Conservation (phyloP, 2,888 invertebrate genomes). For the Tenthredo notha region DNA sequence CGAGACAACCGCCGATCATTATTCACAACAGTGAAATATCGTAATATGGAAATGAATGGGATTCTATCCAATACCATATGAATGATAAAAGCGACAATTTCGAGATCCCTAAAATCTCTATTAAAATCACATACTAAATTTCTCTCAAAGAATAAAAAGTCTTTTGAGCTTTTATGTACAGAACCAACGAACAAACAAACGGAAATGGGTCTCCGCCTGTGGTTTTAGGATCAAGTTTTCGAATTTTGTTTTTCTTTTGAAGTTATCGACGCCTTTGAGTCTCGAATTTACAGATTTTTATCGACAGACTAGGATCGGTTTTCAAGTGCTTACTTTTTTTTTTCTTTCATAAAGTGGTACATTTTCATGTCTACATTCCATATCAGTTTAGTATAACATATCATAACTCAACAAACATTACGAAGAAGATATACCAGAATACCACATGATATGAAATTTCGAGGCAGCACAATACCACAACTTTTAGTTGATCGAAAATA, state of each 20-base stretch:
- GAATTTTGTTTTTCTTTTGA: neutral
- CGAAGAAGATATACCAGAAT: neutral
- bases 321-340: neutral
- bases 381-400: neutral
- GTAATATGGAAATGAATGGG: neutral
- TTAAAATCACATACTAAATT: neutral
- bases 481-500: neutral
- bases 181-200: neutral
- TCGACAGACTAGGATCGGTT: neutral
- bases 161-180: neutral
- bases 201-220: neutral
- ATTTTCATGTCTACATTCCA: too few relatives aligned
- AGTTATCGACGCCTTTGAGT: neutral
- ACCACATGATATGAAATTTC: neutral
- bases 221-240: neutral
- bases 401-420: neutral
- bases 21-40: neutral
- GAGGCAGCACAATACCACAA: neutral
- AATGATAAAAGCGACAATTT: neutral
- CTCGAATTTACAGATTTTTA: conserved; percentile 3
- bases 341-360: neutral
- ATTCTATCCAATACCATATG: neutral
- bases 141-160: neutral
- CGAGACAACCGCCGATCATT: neutral
- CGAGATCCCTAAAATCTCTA: neutral